Evolutionary conservation across 2,888 invertebrate species (phyloP).

Genomic region (Panzeria rudis): DNA sequence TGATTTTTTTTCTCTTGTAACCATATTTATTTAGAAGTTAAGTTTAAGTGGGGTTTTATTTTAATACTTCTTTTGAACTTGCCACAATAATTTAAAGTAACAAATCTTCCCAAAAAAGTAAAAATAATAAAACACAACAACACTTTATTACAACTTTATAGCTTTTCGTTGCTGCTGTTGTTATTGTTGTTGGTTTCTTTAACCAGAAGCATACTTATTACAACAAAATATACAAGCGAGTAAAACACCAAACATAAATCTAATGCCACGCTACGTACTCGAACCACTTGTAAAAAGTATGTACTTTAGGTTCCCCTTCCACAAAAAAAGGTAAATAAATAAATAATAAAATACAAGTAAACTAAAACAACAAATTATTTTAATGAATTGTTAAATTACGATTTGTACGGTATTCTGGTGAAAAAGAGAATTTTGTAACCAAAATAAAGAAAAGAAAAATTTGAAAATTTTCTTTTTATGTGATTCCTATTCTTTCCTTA

Average conservation of each 20-base stretch:
- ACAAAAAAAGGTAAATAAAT: neutral
- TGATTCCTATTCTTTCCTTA: constrained; percentile 24
- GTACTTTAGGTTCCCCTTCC: neutral
- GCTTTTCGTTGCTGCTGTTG: constrained; percentile 13
- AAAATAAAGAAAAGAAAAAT: constrained; percentile 17
- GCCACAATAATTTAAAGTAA: constrained; percentile 42
- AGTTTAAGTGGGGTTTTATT: constrained; percentile 8
- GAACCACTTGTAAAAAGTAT: neutral
- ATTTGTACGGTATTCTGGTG: constrained; percentile 63
- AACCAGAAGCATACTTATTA: constrained; percentile 21
- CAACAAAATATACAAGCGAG: neutral
- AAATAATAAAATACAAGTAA: constrained; percentile 8
- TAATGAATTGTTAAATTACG: constrained; percentile 70
- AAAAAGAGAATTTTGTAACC: constrained; percentile 46
- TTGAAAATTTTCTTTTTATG: neutral
- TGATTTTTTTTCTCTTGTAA: constrained; percentile 12
- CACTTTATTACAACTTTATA: constrained; percentile 55
- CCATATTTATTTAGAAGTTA: constrained; percentile 10
- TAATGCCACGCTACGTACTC: constrained; percentile 8
- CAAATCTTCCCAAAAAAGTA: constrained; percentile 22
- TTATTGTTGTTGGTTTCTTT: neutral
- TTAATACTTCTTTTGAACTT: constrained; percentile 45
- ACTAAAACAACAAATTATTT: constrained; percentile 64
- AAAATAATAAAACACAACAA: constrained; percentile 14
- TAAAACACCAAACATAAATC: constrained; percentile 34